Percentiles rank a stretch among this genome's conserved stretches.
These are phyloP conservation scores for Tetragonisca angustula DNA, from an alignment of 2,888 invertebrate species.

Conservation along the genomic window DNA sequence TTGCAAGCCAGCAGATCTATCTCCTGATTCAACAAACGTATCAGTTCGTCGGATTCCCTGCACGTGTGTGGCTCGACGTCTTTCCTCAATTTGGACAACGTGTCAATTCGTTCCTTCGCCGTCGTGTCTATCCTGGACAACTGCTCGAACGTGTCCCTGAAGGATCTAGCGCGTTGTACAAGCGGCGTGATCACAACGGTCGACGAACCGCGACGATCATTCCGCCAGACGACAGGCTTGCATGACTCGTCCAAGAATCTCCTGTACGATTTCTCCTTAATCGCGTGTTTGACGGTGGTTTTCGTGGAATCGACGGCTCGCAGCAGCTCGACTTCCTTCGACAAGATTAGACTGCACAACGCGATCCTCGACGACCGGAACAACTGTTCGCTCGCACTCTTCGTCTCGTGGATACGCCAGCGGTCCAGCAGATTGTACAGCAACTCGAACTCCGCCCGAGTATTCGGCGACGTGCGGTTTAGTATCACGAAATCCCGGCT, in stretches of 20 bases:
- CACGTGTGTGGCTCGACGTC: conserved; percentile 87
- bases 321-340: conserved; percentile 90
- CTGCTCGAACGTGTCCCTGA: conserved; percentile 89
- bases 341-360: conserved; percentile 89
- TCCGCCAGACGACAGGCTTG: conserved; percentile 90
- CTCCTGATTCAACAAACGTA: conserved; percentile 89
- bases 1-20: conserved; percentile 89
- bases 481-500: conserved; percentile 62
- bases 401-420: conserved; percentile 87
- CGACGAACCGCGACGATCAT: conserved; percentile 88
- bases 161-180: conserved; percentile 90
- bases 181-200: conserved; percentile 94
- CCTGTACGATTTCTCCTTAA: conserved; percentile 86
- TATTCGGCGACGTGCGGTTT: conserved; percentile 59
- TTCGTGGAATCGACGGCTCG: conserved; percentile 89
- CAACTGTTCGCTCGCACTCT: conserved; percentile 22
- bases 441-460: conserved; percentile 91
- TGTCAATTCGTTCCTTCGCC: conserved; percentile 88
- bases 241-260: conserved; percentile 89
- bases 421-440: conserved; percentile 89
- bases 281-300: conserved; percentile 86
- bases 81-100: conserved; percentile 89
- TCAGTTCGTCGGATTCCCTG: conserved; percentile 86
- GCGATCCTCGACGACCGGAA: conserved; percentile 85
- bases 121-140: conserved; percentile 86